Base-by-base conservation (phyloP, 2,888 invertebrate species). In the Rhodophaea formosa region DNA sequence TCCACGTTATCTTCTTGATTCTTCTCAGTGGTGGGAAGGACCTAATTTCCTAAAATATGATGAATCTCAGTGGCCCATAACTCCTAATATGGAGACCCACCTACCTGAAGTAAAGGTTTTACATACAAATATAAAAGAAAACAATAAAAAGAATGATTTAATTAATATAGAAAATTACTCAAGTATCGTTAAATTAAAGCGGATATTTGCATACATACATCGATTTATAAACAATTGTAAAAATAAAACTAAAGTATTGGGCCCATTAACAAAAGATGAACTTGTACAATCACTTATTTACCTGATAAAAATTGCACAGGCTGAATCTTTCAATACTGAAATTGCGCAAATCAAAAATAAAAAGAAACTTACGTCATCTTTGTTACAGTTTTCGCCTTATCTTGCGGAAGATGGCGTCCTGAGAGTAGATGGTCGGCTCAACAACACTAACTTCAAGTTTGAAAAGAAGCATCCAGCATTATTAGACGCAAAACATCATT, bases 281-380 rank as follows among this genome's bases (percentile, higher is more conserved):
- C 44, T 58, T 12, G 15, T 43, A 17, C 10, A 15, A 1, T 58
- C 54, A 14, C 52, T 49, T 12, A 49, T 10, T 16, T 59, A 46
- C 35, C 44, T 59, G 15, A 35, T 51, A 43, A 59, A 55, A 29
- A 17, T 44, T 10, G 32, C 51, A 47, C 59, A 59, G n/a, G 32
- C 8, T 7, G 55, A 59, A 12, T 44, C 29, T n/a, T 58, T 58
- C 55, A 7, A 7, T 30, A 8, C 30, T 6, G 58, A 55, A 49
- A 30, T 54, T n/a, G n/a, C n/a, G n/a, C n/a, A n/a, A n/a, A n/a
- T n/a, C n/a, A 8, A 35, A 49, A 1, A 12, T 32, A 51, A 17
- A 55, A 35, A 44, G 12, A 15, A 59, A 51, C 47, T 52, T 46
- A 35, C 35, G 15, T 46, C 52, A 14, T 44, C 57, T 43, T 39